phyloP scores from a whole-genome alignment of 2,888 invertebrate species.

The Orthonychiurus folsomi region DNA sequence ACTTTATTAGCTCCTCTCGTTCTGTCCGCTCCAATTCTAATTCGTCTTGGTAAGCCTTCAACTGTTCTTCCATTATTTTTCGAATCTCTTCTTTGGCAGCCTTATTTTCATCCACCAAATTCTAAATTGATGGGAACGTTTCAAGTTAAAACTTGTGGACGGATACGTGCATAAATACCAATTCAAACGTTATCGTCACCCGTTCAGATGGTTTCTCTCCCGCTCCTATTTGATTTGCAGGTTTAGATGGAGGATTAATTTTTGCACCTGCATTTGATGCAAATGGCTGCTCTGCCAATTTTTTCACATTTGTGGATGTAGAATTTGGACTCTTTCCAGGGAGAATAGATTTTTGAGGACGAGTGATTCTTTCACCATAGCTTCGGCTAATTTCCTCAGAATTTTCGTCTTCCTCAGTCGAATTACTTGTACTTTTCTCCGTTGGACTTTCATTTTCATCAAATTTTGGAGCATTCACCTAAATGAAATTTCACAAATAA shows the following conservation, averaged over 20 bases:
- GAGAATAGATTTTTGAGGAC: not conserved
- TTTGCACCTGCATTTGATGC: not conserved
- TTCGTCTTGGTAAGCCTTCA: constrained; percentile 48
- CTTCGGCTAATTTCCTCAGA: not conserved
- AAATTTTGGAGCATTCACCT: too few relatives aligned
- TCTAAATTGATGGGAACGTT: not conserved
- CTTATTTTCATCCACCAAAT: constrained; percentile 10
- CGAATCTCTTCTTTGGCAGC: not conserved
- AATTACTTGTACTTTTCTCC: not conserved
- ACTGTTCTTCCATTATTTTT: constrained; percentile 45
- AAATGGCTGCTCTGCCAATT: not conserved
- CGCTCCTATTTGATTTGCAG: not conserved
- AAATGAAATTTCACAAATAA: not conserved
- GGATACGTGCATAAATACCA: not conserved
- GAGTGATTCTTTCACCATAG: not conserved
- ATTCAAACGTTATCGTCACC: not conserved
- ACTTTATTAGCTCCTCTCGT: constrained; percentile 41
- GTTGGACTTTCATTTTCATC: too few relatives aligned
- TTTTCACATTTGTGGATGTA: not conserved
- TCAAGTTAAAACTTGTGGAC: not conserved
- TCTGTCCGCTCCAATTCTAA: constrained; percentile 47
- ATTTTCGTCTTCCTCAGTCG: not conserved
- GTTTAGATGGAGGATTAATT: not conserved
- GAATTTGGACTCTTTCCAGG: not conserved
- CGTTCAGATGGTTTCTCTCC: not conserved